Percentiles rank a stretch among this genome's conserved stretches.
Conservation (phyloP, 2,888 invertebrate genomes). For the Tyria jacobaeae region DNA sequence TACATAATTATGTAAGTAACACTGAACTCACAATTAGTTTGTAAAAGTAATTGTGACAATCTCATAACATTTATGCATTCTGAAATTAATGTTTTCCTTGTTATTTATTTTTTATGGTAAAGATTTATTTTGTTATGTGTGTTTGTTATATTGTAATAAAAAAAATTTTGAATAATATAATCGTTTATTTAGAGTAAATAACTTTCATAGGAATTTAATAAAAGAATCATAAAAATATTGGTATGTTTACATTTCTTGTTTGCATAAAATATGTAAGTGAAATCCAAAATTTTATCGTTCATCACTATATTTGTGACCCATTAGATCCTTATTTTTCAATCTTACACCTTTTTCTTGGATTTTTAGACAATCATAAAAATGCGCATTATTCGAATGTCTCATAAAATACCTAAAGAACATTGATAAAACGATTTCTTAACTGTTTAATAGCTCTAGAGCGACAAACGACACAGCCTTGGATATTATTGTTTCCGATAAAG, state of each 20-base stretch:
- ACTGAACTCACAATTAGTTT: too few relatives aligned
- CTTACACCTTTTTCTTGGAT: background rate
- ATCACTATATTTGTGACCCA: too few relatives aligned
- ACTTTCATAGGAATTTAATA: background rate
- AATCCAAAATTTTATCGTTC: too few relatives aligned
- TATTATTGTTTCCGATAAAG: background rate
- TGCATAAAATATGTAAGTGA: too few relatives aligned
- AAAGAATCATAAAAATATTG: too few relatives aligned
- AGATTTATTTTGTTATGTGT: background rate
- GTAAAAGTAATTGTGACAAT: background rate
- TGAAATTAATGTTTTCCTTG: background rate
- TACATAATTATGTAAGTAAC: too few relatives aligned
- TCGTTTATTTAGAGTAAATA: background rate
- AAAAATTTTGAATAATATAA: background rate
- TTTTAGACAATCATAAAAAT: background rate
- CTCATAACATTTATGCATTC: background rate
- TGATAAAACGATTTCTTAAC: background rate
- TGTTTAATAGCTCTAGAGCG: background rate
- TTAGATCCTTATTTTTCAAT: background rate
- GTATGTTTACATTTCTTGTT: too few relatives aligned
- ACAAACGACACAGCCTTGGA: background rate
- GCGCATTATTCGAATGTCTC: background rate
- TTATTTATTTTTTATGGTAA: background rate
- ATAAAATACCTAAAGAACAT: background rate
- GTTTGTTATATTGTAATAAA: background rate